phyloP scores from a whole-genome alignment of 2,113 vertebrate species.

The Neotoma lepida region DNA sequence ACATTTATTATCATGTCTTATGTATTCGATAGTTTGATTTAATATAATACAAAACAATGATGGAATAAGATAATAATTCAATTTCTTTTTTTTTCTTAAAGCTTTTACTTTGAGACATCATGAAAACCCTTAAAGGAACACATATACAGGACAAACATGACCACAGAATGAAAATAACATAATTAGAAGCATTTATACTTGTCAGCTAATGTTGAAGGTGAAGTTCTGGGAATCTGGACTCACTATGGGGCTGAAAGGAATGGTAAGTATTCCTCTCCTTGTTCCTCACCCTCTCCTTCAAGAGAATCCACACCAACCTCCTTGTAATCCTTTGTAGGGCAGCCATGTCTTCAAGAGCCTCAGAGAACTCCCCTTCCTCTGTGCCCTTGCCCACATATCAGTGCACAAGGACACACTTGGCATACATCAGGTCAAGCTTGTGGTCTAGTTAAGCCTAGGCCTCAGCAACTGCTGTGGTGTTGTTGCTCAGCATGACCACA shows the following conservation, averaged over 20 bases:
- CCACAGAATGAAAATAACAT: background rate
- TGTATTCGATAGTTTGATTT: conserved; percentile 35
- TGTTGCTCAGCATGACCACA: background rate
- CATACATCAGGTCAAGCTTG: background rate
- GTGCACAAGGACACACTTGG: background rate
- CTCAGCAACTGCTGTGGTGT: background rate
- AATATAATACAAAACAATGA: background rate
- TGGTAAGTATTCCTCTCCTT: background rate
- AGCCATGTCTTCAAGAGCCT: background rate
- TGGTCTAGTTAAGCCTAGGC: background rate
- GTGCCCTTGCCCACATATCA: background rate
- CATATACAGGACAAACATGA: background rate
- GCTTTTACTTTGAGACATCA: background rate
- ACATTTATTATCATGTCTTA: background rate
- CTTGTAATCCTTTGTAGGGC: background rate
- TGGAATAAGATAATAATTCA: background rate
- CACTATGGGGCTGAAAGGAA: background rate
- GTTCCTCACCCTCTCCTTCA: background rate
- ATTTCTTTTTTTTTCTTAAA: background rate
- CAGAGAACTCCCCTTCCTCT: background rate
- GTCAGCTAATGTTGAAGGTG: background rate
- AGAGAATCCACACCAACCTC: background rate
- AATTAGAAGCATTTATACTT: background rate
- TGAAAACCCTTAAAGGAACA: background rate
- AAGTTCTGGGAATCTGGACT: background rate